phyloP scores from a whole-genome alignment of 1,140 invertebrate species.

The Colletes gigas region DNA sequence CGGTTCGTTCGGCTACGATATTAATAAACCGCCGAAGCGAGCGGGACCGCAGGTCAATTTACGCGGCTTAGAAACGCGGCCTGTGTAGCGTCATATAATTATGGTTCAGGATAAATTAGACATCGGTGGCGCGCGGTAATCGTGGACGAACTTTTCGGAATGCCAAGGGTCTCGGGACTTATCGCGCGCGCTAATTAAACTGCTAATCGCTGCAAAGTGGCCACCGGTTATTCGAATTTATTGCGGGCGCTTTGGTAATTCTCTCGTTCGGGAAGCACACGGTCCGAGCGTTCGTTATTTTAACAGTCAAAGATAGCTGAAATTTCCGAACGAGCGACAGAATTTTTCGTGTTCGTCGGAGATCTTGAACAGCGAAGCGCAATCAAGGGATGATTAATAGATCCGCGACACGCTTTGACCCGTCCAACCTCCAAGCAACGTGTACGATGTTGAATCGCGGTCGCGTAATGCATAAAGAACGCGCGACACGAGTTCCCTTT shows the following conservation, averaged over 20 bases:
- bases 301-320: no score
- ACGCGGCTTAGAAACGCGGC: constrained; percentile 11
- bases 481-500: constrained; percentile 22
- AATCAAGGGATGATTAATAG: background rate
- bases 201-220: background rate
- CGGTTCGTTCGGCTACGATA: constrained; percentile 8
- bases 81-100: background rate
- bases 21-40: constrained; percentile 30
- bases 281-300: no score
- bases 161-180: constrained; percentile 6
- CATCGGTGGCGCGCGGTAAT: background rate
- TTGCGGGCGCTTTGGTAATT: background rate
- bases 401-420: background rate
- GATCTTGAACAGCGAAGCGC: background rate
- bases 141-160: background rate
- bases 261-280: no score
- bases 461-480: background rate
- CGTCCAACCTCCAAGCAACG: constrained; percentile 54
- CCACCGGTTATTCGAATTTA: background rate
- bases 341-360: background rate
- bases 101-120: constrained; percentile 18
- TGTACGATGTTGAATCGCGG: constrained; percentile 27
- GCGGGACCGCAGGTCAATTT: constrained; percentile 43
- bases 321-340: no score
- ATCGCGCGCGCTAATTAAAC: background rate